A percentile compares a stretch with the other conserved stretches of the same genome.
Conservation (phyloP, 2,113 vertebrate species). For the Pygoscelis adeliae region DNA sequence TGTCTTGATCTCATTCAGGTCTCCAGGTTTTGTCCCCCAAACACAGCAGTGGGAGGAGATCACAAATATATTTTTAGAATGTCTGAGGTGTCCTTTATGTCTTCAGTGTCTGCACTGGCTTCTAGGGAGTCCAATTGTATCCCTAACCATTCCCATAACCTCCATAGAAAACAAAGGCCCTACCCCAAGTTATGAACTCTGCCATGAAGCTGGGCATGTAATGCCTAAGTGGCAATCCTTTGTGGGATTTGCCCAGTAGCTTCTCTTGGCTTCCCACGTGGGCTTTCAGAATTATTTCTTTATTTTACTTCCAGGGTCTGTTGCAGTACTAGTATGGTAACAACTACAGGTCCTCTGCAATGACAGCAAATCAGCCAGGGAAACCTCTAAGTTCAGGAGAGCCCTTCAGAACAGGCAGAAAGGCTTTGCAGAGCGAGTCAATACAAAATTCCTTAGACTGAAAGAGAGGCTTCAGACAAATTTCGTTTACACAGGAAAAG, state of each 20-base stretch:
- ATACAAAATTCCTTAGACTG: background rate
- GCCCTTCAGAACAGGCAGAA: background rate
- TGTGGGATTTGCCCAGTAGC: background rate
- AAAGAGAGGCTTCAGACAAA: background rate
- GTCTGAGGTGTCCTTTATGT: background rate
- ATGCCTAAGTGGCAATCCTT: no score
- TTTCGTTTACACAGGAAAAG: background rate
- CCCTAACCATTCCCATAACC: accelerated
- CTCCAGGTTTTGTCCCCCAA: background rate
- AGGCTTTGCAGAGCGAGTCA: background rate
- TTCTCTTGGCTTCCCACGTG: background rate
- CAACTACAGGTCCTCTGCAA: background rate
- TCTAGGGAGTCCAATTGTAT: background rate
- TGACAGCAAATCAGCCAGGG: background rate
- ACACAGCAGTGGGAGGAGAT: background rate
- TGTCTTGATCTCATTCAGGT: background rate
- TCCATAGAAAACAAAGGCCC: accelerated
- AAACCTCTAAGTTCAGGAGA: background rate
- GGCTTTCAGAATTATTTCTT: background rate
- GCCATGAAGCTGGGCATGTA: background rate
- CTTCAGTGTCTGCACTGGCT: background rate
- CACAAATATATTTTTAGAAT: background rate
- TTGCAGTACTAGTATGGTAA: background rate
- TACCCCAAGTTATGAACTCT: background rate
- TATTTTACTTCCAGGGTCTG: accelerated